A percentile compares a stretch with the other conserved stretches of the same genome.
Conservation (phyloP, 2,888 invertebrate species). For the Auanema sp. region DNA sequence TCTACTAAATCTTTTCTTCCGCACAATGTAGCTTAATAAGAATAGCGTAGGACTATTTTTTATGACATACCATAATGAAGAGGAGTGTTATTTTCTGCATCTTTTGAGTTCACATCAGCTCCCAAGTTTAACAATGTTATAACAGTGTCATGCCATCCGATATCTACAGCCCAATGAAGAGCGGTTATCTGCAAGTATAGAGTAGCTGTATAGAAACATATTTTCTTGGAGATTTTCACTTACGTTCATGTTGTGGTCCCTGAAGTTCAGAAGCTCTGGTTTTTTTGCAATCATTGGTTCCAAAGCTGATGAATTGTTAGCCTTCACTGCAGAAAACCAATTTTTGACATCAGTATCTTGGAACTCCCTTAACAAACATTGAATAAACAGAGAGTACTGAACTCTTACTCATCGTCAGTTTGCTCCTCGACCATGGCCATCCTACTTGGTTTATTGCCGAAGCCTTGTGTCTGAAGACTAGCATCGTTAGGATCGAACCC, state of each 20-base stretch:
- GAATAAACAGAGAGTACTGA: too few species aligned
- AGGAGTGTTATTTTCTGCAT: slow-evolving; percentile 52
- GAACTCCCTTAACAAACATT: background rate
- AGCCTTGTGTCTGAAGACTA: slow-evolving; percentile 4
- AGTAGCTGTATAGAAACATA: background rate
- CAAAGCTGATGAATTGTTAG: slow-evolving; percentile 22
- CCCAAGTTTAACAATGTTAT: slow-evolving; percentile 25
- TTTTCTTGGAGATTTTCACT: too few species aligned
- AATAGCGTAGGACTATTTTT: background rate
- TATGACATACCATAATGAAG: slow-evolving; percentile 43
- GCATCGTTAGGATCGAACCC: background rate
- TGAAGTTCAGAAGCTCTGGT: slow-evolving; percentile 20
- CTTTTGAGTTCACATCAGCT: slow-evolving; percentile 44
- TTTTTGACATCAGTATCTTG: background rate
- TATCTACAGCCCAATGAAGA: slow-evolving; percentile 38
- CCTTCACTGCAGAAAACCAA: slow-evolving; percentile 34
- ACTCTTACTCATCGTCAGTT: too few species aligned
- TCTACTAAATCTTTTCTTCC: slow-evolving; percentile 34
- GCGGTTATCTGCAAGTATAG: slow-evolving; percentile 37
- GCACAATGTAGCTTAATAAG: slow-evolving; percentile 31
- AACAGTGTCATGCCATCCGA: slow-evolving; percentile 27
- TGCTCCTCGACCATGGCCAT: slow-evolving; percentile 1
- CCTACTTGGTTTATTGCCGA: slow-evolving; percentile 15
- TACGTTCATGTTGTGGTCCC: slow-evolving; percentile 32
- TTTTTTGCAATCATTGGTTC: slow-evolving; percentile 12